Evolutionary conservation across 2,888 invertebrate species (phyloP), one percentile per base, ranked within the genome.

Genomic region (Scaptomyza reducta): DNA sequence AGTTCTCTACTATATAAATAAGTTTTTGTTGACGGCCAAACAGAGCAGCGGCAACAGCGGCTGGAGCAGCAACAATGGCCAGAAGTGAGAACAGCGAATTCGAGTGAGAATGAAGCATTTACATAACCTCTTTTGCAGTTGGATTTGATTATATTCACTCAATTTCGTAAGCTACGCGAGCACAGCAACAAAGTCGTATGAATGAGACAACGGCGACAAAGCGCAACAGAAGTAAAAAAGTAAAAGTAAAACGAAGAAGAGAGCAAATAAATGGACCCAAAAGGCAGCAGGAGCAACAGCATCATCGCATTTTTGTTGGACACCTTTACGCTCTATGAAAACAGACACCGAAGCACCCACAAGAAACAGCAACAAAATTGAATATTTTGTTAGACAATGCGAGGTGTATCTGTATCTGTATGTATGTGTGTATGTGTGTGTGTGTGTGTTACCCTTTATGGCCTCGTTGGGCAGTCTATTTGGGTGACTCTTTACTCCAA

Each of bases 101-200:
- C 22, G 3, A 22, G 22, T 22, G 22, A 18, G 54, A n/a, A 42
- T 45, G 51, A 53, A 56, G 55, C 74, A 76, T 87, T 87, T 83
- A 85, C 83, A 85, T 83, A 87, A 83, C 83, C 82, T 74, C 64
- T 63, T 87, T 54, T 38, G n/a, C 71, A 76, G 68, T 74, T 61
- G 70, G 72, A 83, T 85, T 83, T 85, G 68, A 87, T 86, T 82
- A 86, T 73, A 74, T 87, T 82, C 79, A 78, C 87, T 83, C 77
- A 81, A 83, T 87, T 83, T 83, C 61, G 71, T 68, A 72, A 64
- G 87, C 71, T 65, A 83, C 61, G 78, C 81, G 54, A 77, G 50
- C 68, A 33, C 14, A n/a, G 42, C 60, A 49, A 22, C 60, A n/a
- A n/a, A n/a, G n/a, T n/a, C n/a, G n/a, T n/a, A 50, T 14, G 41